Evolutionary conservation across 1,140 invertebrate genomes (phyloP).

Genomic region (Augochlora pura): DNA sequence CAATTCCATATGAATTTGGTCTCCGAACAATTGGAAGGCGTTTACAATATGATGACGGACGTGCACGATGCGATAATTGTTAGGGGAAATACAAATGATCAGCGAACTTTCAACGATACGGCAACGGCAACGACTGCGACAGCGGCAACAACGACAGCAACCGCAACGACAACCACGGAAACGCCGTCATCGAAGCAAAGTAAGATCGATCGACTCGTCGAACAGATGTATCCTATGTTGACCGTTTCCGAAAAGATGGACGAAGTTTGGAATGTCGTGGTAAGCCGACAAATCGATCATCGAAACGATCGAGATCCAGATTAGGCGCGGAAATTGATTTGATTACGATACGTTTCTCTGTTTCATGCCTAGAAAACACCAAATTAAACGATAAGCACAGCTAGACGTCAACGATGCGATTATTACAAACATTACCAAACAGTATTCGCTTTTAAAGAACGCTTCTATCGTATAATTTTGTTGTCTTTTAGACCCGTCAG

Average conservation of each 20-base stretch:
- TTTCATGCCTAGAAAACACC: background rate
- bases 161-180: slow-evolving; percentile 49
- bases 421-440: too few relatives aligned
- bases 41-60: slow-evolving; percentile 88
- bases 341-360: background rate
- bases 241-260: slow-evolving; percentile 94
- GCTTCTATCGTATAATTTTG: too few relatives aligned
- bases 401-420: background rate
- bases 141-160: background rate
- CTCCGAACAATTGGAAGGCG: slow-evolving; percentile 88
- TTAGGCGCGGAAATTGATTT: background rate
- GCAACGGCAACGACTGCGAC: slow-evolving; percentile 34
- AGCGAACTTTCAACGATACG: background rate
- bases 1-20: slow-evolving; percentile 92
- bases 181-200: slow-evolving; percentile 79
- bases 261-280: slow-evolving; percentile 93
- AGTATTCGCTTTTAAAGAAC: too few relatives aligned
- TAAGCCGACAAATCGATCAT: slow-evolving; percentile 54
- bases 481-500: too few relatives aligned
- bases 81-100: slow-evolving; percentile 60
- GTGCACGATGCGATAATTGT: slow-evolving; percentile 89
- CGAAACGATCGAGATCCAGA: background rate
- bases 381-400: background rate
- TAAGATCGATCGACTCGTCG: slow-evolving; percentile 88
- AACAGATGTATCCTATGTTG: slow-evolving; percentile 90